Evolutionary conservation across 2,888 invertebrate genomes (phyloP), one percentile per base, ranked within the genome.

Genomic region (Mallateleia sp.): DNA sequence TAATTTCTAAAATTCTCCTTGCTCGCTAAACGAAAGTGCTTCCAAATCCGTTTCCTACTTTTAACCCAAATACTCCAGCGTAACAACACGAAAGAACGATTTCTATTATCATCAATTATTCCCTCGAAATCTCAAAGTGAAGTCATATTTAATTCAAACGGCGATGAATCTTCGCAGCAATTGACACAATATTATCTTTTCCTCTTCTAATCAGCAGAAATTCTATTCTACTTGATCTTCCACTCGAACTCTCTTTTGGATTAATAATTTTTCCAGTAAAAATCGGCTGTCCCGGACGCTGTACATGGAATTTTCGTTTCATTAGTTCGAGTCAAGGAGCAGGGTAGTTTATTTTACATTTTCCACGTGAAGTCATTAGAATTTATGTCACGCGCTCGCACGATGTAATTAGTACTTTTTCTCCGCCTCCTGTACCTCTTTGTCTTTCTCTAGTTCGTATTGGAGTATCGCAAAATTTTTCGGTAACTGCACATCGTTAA

Each of bases 101-200:
- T 58, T 11, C 24, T 52, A 14, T 28, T 34, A 11, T 47, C 58
- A 47, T 72, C 56, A 72, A 45, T 72, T 58, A 72, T 71, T 71
- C 28, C 18, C 7, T 8, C 45, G 45, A 72, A 72, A 60, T 56
- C 38, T 50, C 7, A 62, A 74, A 74, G 74, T 74, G 62, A 62
- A 74, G 60, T 62, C 74, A 74, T 74, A 74, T 62, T 62, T 50
- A 62, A 74, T 74, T 74, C 62, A 74, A 62, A 62, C 62, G n/a
- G 62, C 25, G 28, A 74, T 62, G 52, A 20, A 38, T 74, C 52
- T 74, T 52, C 50, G 20, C n/a, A 34, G 52, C 62, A 28, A 38
- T 74, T 74, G 50, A 62, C 74, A 62, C 52, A 50, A 74, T 58
- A 62, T n/a, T n/a, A n/a, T n/a, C n/a, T n/a, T n/a, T n/a, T n/a